Conservation (phyloP, 2,888 invertebrate genomes). For the Lasioglossum malachurum region DNA sequence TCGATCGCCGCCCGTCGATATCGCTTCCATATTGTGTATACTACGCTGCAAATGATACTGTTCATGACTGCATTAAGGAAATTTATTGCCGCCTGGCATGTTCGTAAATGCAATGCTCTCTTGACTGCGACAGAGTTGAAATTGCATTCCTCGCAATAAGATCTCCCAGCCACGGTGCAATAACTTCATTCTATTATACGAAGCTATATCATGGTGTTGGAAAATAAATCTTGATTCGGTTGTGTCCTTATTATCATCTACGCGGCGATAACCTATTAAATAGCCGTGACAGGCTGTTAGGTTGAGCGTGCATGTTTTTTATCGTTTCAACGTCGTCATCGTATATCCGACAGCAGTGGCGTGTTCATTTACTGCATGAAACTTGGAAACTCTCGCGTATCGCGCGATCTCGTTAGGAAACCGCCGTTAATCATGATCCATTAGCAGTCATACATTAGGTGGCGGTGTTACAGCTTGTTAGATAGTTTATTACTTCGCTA, state of each 20-base stretch:
- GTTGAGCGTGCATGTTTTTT: not conserved
- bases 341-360: not conserved
- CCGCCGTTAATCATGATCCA: conserved; percentile 54
- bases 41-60: not conserved
- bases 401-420: conserved; percentile 50
- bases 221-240: too few species aligned
- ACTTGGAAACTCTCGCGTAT: conserved; percentile 44
- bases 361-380: conserved; percentile 10
- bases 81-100: not conserved
- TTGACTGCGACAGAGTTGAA: not conserved
- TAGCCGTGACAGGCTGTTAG: not conserved
- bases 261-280: not conserved
- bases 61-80: not conserved
- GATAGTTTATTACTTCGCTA: conserved; percentile 42
- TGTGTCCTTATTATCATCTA: not conserved
- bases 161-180: not conserved
- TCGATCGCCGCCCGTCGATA: not conserved
- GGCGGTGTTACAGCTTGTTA: conserved; percentile 50
- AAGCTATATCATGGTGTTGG: not conserved
- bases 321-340: not conserved
- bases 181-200: not conserved
- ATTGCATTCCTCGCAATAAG: not conserved
- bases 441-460: conserved; percentile 51
- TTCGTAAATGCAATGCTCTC: not conserved
- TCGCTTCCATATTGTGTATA: not conserved